phyloP scores from a whole-genome alignment of 1,140 invertebrate species.

The Drosophila pachea region DNA sequence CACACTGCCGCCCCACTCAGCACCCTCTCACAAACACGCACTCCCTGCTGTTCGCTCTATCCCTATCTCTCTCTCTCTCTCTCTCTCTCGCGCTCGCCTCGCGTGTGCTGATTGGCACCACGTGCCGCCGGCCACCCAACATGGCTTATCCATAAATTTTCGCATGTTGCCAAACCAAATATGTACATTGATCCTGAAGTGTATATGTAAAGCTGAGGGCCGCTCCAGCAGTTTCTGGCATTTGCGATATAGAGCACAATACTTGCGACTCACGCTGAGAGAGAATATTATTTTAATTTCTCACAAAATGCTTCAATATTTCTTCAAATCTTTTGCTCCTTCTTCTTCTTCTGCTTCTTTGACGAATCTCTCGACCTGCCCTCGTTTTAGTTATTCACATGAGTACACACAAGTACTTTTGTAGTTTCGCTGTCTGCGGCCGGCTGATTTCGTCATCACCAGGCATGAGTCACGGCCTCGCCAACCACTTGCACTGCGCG shows the following conservation, averaged over 20 bases:
- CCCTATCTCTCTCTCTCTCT: neutral
- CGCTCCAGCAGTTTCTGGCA: neutral
- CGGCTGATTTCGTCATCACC: slow-evolving; percentile 56
- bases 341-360: no score
- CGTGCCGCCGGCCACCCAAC: slow-evolving; percentile 35
- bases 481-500: neutral
- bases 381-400: slow-evolving; percentile 32
- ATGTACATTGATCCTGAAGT: slow-evolving; percentile 40
- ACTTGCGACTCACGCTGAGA: no score
- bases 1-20: neutral
- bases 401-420: slow-evolving; percentile 17
- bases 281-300: no score
- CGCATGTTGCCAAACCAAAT: slow-evolving; percentile 39
- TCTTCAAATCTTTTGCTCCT: neutral
- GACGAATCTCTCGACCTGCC: no score
- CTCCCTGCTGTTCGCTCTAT: neutral
- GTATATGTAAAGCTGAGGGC: slow-evolving; percentile 2
- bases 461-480: slow-evolving; percentile 43
- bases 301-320: no score
- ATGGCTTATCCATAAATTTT: slow-evolving; percentile 48
- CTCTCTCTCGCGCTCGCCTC: neutral
- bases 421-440: slow-evolving; percentile 38
- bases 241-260: neutral
- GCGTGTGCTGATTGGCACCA: slow-evolving; percentile 46
- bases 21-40: neutral